Evolutionary conservation across 2,113 vertebrate species (phyloP).

Genomic region (Cephalopholis sonnerati): DNA sequence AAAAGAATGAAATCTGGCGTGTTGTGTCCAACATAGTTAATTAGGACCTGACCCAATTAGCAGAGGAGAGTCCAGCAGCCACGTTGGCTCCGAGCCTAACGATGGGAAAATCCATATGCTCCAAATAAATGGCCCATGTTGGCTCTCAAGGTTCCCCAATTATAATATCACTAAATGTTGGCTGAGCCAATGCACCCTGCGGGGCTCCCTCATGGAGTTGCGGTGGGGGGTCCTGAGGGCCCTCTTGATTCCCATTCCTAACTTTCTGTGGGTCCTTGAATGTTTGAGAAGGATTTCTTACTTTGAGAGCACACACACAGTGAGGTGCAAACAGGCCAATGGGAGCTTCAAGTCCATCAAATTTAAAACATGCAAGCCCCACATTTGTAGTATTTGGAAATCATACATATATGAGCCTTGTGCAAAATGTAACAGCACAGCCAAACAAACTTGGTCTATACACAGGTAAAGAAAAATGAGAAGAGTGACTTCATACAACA

Average conservation of each 20-base stretch:
- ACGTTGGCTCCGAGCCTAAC: constrained; percentile 81
- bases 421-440: neutral
- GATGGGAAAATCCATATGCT: constrained; percentile 85
- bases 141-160: constrained; percentile 74
- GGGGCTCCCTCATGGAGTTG: constrained; percentile 50
- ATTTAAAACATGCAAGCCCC: neutral
- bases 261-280: constrained; percentile 35
- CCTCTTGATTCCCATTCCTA: constrained; percentile 43
- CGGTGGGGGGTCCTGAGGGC: constrained; percentile 51
- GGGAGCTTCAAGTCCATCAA: neutral
- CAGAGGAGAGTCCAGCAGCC: constrained; percentile 71
- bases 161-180: constrained; percentile 75
- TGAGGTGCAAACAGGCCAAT: neutral
- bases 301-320: constrained; percentile 1
- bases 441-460: neutral
- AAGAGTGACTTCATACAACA: neutral
- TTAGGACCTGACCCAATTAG: constrained; percentile 83
- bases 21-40: constrained; percentile 71
- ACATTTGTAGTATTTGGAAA: neutral
- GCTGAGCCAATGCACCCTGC: constrained; percentile 64
- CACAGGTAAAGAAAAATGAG: neutral
- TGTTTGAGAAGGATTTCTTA: constrained; percentile 23
- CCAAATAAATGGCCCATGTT: constrained; percentile 78
- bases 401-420: no score
- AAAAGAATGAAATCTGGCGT: constrained; percentile 60